Percentiles rank a stretch among this genome's conserved stretches.
Conservation (phyloP, 2,888 invertebrate genomes). For the Selenia dentaria region DNA sequence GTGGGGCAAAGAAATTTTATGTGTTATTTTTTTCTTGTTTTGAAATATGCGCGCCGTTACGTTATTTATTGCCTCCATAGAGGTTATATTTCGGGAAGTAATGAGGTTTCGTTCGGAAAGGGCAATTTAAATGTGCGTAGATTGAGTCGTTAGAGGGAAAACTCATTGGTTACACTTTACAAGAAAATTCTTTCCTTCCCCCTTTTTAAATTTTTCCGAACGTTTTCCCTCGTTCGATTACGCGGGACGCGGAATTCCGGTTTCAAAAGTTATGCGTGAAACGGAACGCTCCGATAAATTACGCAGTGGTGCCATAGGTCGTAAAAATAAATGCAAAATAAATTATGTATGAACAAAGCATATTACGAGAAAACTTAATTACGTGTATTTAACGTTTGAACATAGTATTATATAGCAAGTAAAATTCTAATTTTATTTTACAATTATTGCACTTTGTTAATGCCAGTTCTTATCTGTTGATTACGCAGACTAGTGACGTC, state of each 20-base stretch:
- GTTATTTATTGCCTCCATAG: slow-evolving; percentile 82
- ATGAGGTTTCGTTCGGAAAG: slow-evolving; percentile 83
- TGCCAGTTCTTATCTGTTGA: not conserved
- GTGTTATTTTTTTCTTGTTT: slow-evolving; percentile 80
- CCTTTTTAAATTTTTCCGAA: slow-evolving; percentile 37
- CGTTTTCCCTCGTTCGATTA: slow-evolving; percentile 44
- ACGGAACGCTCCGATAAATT: slow-evolving; percentile 31
- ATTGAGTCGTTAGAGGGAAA: slow-evolving; percentile 76
- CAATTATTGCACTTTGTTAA: too few species aligned
- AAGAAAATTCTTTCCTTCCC: slow-evolving; percentile 36
- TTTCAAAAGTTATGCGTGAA: slow-evolving; percentile 37
- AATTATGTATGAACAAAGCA: slow-evolving; percentile 25
- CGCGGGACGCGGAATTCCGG: slow-evolving; percentile 46
- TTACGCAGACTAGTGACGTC: not conserved
- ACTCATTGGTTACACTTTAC: slow-evolving; percentile 58
- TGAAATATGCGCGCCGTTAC: slow-evolving; percentile 83
- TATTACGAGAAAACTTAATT: slow-evolving; percentile 3
- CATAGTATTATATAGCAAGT: too few species aligned
- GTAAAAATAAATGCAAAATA: slow-evolving; percentile 17
- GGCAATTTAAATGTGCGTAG: slow-evolving; percentile 82
- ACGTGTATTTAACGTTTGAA: not conserved
- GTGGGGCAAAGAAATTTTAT: slow-evolving; percentile 80
- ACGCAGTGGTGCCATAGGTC: slow-evolving; percentile 18
- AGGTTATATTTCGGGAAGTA: slow-evolving; percentile 83
- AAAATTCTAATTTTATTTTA: too few species aligned